Base-by-base conservation (phyloP, 2,113 vertebrate genomes). In the Typhlomys cinereus region DNA sequence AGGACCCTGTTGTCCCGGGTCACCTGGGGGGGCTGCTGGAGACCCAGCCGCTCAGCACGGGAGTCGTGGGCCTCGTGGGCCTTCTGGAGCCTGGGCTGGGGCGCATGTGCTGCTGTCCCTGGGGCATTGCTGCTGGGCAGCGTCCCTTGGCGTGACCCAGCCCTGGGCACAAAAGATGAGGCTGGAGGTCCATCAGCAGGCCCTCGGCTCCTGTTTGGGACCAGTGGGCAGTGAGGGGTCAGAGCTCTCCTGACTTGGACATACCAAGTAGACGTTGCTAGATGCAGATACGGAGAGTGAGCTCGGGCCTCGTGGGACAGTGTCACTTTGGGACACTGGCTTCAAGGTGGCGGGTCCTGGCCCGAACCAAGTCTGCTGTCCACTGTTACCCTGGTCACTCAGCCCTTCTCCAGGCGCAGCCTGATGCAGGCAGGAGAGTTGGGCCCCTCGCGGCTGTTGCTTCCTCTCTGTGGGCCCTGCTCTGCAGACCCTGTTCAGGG, bases 91-190 rank as follows among this genome's bases (percentile, higher is more conserved):
- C 10, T 9, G 52, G 52, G 52, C 10, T 52, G 52, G 52, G 52
- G 52, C 9, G 52, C 52, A 52, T 4, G 23, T 48, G 23, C 41
- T 1, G 6, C 14, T 12, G 0, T 44, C 31, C 23, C 34, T 74
- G 29, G 27, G 67, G 48, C 15, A 27, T 66, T 17, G 7, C 39
- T 59, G 12, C 15, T 70, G 64, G 64, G 54, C 13, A 17, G 41
- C 0, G 1, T 61, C n/a, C n/a, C n/a, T n/a, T 25, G 0, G 29
- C 29, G 0, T 15, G 20, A 10, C 36, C 54, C 36, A 1, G 18
- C 31, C 54, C 1, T 4, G 36, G 61, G 54, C 34, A 4, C 0
- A 4, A 61, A 29, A 7, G 13, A 5, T 41, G n/a, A 2, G 7
- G 20, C 44, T 7, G 18, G 74, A 20, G 85, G n/a, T 39, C 1